Base-by-base conservation (phyloP, 2,888 invertebrate species). In the Branchinecta sandiegonensis region DNA sequence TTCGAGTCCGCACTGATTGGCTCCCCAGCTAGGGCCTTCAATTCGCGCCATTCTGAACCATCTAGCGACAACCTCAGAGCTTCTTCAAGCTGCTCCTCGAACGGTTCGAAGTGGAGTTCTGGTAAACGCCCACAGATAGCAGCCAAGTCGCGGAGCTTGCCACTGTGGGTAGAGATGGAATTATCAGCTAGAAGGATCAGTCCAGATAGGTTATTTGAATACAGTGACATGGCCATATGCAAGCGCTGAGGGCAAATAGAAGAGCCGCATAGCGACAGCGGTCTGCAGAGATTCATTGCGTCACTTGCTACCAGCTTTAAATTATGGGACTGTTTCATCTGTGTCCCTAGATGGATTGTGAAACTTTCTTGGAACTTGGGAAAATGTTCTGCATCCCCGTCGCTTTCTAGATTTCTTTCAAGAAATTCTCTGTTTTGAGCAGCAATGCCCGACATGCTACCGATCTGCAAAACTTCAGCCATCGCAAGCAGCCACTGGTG, bases 321-420 rank as follows among this genome's bases (percentile, higher is more conserved):
- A 78, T 99, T 99, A 79, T 99, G 96, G 83, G 94, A 97, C 76
- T 96, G 95, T 78, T 99, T 99, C 78, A 97, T 84, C 80, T 99
- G 99, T 7, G 95, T 94, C 67, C 97, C 96, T 72, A 96, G 82
- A 81, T 96, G 94, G 75, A 97, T 95, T 23, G 96, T 97, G 78
- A 96, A 97, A 79, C 94, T 94, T 80, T 96, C 96, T 79, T 95
- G 94, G 75, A 92, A 75, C 47, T 76, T 72, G 8, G 63, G n/a
- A 56, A 23, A 23, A 8, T 10, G 63, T 23, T n/a, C 23, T 56
- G n/a, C 11, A 17, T 56, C 63, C n/a, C n/a, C 23, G 23, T 56
- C 63, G 23, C 23, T 23, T 17, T n/a, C 63, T 56, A 23, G 11
- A 56, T n/a, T 56, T 9, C n/a, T 17, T 17, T 56, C 63, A 2